These are phyloP conservation scores for Hylyphantes graminicola DNA, from an alignment of 1,140 invertebrate species.

Conservation along the genomic window DNA sequence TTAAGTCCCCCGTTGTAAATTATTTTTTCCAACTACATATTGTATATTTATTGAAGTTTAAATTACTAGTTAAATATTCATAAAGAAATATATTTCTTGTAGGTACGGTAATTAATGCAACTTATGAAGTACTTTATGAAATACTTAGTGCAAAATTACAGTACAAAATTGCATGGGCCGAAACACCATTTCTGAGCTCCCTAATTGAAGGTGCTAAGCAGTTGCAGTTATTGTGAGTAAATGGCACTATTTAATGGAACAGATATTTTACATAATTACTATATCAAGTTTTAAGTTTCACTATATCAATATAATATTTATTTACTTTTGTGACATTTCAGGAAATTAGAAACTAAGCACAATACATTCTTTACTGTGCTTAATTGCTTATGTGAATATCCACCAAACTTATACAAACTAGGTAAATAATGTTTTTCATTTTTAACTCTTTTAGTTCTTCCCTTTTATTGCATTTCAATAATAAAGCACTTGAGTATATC, in stretches of 20 bases:
- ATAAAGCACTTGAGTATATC: background rate
- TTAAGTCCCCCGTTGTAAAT: background rate
- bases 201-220: constrained; percentile 23
- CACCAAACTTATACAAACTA: background rate
- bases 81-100: background rate
- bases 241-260: background rate
- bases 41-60: background rate
- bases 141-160: constrained; percentile 21
- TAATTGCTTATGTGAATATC: constrained; percentile 19
- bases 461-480: background rate
- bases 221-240: constrained; percentile 8
- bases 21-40: background rate
- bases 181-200: background rate
- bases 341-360: background rate
- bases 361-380: constrained; percentile 29
- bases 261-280: background rate
- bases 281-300: background rate
- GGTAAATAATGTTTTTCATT: background rate
- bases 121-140: constrained; percentile 11
- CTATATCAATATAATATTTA: background rate
- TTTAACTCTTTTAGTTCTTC: background rate
- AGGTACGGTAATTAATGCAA: constrained; percentile 9
- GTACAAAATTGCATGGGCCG: constrained; percentile 3
- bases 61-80: background rate
- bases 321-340: background rate